Evolutionary conservation across 2,888 invertebrate species (phyloP).

Genomic region (Muscina levida): DNA sequence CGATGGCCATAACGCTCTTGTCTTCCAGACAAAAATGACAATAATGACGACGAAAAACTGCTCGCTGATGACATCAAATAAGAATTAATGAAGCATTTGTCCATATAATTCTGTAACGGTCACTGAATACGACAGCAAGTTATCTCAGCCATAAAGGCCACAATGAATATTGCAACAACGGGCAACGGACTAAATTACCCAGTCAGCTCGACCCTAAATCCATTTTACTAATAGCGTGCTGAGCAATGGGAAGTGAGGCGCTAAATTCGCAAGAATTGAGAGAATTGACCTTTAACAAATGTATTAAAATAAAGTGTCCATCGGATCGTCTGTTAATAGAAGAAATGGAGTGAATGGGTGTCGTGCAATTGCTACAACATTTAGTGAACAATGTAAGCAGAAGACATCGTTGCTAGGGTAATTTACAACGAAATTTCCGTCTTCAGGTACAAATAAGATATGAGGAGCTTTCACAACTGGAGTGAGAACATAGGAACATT

Average conservation of each 20-base stretch:
- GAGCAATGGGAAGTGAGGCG: not conserved
- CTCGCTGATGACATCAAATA: conserved; percentile 38
- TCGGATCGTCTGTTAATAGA: not conserved
- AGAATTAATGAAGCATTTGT: conserved; percentile 58
- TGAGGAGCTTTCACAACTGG: too few species aligned
- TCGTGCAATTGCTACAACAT: too few species aligned
- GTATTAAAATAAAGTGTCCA: not conserved
- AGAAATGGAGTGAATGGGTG: too few species aligned
- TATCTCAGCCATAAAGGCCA: conserved; percentile 27
- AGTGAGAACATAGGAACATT: too few species aligned
- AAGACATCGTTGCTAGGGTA: too few species aligned
- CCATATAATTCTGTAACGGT: conserved; percentile 53
- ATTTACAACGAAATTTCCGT: too few species aligned
- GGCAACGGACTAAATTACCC: not conserved
- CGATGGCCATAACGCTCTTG: conserved; percentile 51
- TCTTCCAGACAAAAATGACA: conserved; percentile 31
- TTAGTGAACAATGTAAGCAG: too few species aligned
- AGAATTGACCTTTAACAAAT: conserved; percentile 7
- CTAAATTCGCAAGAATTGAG: too few species aligned
- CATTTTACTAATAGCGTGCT: conserved; percentile 22
- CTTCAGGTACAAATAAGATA: too few species aligned
- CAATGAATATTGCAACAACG: conserved; percentile 24
- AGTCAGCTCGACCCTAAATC: too few species aligned
- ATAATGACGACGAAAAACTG: conserved; percentile 6
- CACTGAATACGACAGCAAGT: conserved; percentile 38